Base-by-base conservation (phyloP, 2,113 vertebrate genomes). In the Otus sunia region DNA sequence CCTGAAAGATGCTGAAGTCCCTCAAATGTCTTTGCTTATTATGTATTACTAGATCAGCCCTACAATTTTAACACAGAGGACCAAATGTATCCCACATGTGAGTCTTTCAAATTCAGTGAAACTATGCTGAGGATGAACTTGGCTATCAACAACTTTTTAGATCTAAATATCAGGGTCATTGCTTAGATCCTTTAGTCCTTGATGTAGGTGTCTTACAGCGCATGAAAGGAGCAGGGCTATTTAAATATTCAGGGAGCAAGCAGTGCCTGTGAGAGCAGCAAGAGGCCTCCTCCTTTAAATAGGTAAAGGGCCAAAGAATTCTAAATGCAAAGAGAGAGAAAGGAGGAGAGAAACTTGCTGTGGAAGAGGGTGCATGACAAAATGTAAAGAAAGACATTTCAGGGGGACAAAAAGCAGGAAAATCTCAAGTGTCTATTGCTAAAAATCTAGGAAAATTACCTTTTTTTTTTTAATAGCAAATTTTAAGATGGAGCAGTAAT, bases 11-110 rank as follows among this genome's bases (percentile, higher is more conserved):
- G 82, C 75, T 83, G 58, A 90, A 88, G 45, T 89, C 41, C 30
- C 53, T 94, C 69, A 91, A 87, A 84, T 94, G 89, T 92, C 94
- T 94, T 71, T 88, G 63, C 89, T 88, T 85, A 66, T 95, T 85
- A 85, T 55, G 29, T 58, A 69, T 75, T 62, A 29, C 91, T 17
- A 85, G 80, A 91, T 96, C 91, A 94, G 62, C 58, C 49, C 53
- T 69, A 27, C 62, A 39, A 4, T 73, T 92, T 73, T n/a, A 91
- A 55, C 76, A 43, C 32, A 32, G 60, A 91, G 77, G 53, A 87
- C 77, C 69, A 76, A 92, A 85, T 53, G 16, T 32, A 53, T 87
- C 76, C 86, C 68, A 37, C 4, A 1, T 69, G 62, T 14, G 60
- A 87, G 37, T 22, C 76, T 91, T 91, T 92, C 83, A 92, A 62